A percentile compares a stretch with the other conserved stretches of the same genome.
Evolutionary conservation across 2,797 vertebrate genomes (phyloP).

Genomic region (Aphelocoma californica): DNA sequence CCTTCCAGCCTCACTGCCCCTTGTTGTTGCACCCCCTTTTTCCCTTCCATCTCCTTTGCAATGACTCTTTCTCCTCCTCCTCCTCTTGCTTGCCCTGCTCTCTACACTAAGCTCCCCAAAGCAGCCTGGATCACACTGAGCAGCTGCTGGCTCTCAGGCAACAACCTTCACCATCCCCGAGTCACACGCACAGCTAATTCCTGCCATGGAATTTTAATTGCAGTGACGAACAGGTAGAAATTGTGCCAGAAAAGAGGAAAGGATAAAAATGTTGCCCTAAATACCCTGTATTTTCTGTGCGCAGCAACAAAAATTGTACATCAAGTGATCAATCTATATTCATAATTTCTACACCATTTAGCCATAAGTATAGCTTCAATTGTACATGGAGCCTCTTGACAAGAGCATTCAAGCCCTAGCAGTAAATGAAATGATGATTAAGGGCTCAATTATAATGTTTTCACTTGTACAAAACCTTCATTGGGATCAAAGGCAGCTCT

Average conservation of each 20-base stretch:
- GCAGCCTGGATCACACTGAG: fast-evolving
- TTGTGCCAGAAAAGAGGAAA: constrained; percentile 53
- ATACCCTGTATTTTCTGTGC: background rate
- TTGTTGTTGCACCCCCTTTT: background rate
- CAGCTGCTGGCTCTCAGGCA: background rate
- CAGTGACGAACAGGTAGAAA: constrained; percentile 41
- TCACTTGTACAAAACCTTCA: background rate
- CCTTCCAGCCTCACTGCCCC: background rate
- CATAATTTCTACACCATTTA: constrained; percentile 55
- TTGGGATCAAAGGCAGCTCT: constrained; percentile 31
- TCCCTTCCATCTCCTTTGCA: background rate
- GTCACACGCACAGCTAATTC: background rate
- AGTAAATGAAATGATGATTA: constrained; percentile 62
- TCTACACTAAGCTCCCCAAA: background rate
- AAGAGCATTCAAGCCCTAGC: constrained; percentile 24
- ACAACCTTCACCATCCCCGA: background rate
- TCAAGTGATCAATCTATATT: constrained; percentile 51
- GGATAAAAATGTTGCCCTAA: constrained; percentile 41
- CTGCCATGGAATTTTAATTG: background rate
- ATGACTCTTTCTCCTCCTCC: background rate
- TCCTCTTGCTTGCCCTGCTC: background rate
- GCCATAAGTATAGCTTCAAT: constrained; percentile 40
- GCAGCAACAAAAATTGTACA: background rate
- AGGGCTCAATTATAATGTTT: constrained; percentile 35
- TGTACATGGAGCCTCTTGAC: constrained; percentile 34